Conservation (phyloP, 2,113 vertebrate species). For the Arothron firmamentum region DNA sequence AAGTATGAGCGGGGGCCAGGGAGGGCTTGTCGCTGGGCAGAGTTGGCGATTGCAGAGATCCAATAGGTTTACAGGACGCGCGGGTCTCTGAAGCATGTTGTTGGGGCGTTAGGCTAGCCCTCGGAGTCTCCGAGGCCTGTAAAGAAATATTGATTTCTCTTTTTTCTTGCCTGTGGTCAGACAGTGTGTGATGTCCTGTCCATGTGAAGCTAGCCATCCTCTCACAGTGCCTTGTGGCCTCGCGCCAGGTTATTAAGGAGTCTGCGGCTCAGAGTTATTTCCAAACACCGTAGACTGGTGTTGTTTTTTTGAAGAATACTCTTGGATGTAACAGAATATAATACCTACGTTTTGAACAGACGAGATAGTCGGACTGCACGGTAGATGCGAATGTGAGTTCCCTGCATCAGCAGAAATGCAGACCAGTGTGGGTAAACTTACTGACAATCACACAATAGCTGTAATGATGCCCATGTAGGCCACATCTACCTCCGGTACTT, state of each 20-base stretch:
- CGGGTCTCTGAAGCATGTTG: constrained; percentile 62
- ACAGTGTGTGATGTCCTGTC: constrained; percentile 63
- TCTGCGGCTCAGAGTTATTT: constrained; percentile 26
- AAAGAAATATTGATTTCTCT: constrained; percentile 71
- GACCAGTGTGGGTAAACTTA: constrained; percentile 31
- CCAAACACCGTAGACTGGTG: background rate
- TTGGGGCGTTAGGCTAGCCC: constrained; percentile 64
- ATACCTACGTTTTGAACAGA: background rate
- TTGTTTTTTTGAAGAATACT: background rate
- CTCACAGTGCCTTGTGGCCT: constrained; percentile 44
- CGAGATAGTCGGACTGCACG: background rate
- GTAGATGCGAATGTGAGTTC: constrained; percentile 14
- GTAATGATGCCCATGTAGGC: constrained; percentile 67
- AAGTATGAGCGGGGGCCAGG: constrained; percentile 39
- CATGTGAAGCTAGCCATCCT: constrained; percentile 38
- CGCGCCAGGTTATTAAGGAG: constrained; percentile 34
- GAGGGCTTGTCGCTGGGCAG: constrained; percentile 75
- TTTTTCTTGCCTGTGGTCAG: constrained; percentile 59
- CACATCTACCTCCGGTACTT: constrained; percentile 66
- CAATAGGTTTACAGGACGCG: constrained; percentile 67
- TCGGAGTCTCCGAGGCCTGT: constrained; percentile 56
- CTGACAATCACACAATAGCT: constrained; percentile 64
- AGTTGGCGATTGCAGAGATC: constrained; percentile 67
- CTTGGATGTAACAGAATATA: background rate
- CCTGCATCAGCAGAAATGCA: constrained; percentile 40